Evolutionary conservation across 2,888 invertebrate genomes (phyloP).

Genomic region (Anorthoa munda): DNA sequence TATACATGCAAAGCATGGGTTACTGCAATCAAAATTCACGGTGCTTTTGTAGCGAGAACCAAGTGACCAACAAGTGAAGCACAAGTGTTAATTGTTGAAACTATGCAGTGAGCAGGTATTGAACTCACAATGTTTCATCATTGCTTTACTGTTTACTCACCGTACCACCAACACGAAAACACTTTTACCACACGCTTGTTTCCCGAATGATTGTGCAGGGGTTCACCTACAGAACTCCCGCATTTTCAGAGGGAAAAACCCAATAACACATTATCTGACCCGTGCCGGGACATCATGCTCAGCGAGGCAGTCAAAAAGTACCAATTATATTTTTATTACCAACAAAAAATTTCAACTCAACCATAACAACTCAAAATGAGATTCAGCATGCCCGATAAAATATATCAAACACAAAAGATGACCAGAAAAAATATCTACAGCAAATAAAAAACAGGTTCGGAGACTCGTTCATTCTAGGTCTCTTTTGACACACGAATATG

Average conservation of each 20-base stretch:
- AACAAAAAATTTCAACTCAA: conserved; percentile 19
- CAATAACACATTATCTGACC: too few species aligned
- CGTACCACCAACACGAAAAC: conserved; percentile 1
- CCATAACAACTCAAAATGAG: conserved; percentile 50
- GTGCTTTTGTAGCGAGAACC: conserved; percentile 50
- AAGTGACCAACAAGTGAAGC: conserved; percentile 41
- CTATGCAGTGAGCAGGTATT: conserved; percentile 71
- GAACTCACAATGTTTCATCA: conserved; percentile 62
- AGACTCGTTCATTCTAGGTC: conserved; percentile 70
- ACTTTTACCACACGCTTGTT: too few species aligned
- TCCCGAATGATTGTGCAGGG: too few species aligned
- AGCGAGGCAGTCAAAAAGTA: conserved; percentile 7
- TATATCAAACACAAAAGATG: conserved; percentile 58
- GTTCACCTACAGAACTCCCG: too few species aligned
- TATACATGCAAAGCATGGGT: conserved; percentile 50
- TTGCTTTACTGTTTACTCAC: conserved; percentile 50
- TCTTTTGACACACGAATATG: conserved; percentile 54
- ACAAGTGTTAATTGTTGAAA: conserved; percentile 75
- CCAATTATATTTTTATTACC: too few species aligned
- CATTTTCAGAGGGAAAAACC: too few species aligned
- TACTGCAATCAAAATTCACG: conserved; percentile 48
- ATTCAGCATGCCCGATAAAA: conserved; percentile 59
- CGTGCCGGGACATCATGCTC: too few species aligned
- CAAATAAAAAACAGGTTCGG: conserved; percentile 58
- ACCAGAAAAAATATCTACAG: conserved; percentile 53